Percentiles rank a stretch among this genome's conserved stretches.
Conservation (phyloP, 2,797 vertebrate genomes). For the Steatocranus sp. region DNA sequence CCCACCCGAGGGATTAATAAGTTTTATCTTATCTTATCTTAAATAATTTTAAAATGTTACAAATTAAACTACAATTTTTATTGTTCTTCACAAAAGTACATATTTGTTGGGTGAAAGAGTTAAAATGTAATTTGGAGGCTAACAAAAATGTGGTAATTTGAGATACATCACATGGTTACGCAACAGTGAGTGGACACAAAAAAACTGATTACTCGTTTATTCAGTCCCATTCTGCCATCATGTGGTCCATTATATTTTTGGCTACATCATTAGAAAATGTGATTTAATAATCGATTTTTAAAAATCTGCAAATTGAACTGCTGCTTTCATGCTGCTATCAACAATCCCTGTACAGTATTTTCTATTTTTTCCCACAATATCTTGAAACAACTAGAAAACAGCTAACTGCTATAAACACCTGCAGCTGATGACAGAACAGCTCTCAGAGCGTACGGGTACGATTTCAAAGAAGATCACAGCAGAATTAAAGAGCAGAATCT, state of each 20-base stretch:
- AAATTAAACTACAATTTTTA: background rate
- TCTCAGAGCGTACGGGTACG: background rate
- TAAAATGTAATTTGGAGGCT: background rate
- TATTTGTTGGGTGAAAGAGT: background rate
- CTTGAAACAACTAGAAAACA: background rate
- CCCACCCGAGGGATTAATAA: too few species aligned
- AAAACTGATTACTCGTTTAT: fast-evolving
- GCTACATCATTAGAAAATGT: background rate
- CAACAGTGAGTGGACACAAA: background rate
- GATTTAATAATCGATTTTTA: fast-evolving
- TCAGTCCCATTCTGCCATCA: background rate
- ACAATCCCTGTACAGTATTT: background rate
- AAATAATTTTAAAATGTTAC: background rate
- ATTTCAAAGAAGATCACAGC: background rate
- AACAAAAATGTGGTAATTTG: background rate
- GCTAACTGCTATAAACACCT: background rate
- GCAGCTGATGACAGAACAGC: background rate
- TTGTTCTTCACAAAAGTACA: background rate
- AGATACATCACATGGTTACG: background rate
- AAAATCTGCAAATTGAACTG: background rate
- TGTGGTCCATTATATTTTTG: background rate
- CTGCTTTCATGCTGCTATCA: background rate
- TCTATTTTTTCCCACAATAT: background rate
- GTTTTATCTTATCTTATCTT: too few species aligned
- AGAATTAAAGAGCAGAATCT: background rate